phyloP scores from a whole-genome alignment of 2,888 invertebrate species.

The Pollenia angustigena region DNA sequence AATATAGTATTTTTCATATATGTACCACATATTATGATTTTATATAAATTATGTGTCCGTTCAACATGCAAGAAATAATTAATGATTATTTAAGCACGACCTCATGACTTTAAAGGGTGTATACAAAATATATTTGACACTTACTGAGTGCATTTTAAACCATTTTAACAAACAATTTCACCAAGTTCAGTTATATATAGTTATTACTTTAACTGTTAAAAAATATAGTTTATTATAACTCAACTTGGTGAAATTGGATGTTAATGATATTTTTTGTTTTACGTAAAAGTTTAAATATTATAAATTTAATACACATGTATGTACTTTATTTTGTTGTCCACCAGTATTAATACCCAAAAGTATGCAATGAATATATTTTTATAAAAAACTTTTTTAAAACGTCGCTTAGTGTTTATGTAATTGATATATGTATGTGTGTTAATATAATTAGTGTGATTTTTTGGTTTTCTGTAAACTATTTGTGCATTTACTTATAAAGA shows the following conservation, averaged over 20 bases:
- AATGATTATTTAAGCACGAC: conserved; percentile 12
- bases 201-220: no score
- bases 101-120: background rate
- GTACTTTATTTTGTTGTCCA: no score
- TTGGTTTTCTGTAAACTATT: conserved; percentile 2
- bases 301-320: no score
- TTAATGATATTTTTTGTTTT: no score
- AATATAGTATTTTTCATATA: no score
- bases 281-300: no score
- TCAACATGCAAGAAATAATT: background rate
- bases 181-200: no score
- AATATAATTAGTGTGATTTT: conserved; percentile 41
- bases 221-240: no score
- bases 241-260: no score
- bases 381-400: background rate
- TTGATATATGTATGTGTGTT: background rate
- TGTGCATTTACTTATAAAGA: background rate
- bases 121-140: background rate
- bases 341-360: background rate
- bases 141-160: background rate
- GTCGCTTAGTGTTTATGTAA: background rate
- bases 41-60: no score
- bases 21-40: no score
- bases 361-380: background rate
- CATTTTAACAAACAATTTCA: no score